Conservation (phyloP, 2,113 vertebrate genomes). For the Caracal caracal region DNA sequence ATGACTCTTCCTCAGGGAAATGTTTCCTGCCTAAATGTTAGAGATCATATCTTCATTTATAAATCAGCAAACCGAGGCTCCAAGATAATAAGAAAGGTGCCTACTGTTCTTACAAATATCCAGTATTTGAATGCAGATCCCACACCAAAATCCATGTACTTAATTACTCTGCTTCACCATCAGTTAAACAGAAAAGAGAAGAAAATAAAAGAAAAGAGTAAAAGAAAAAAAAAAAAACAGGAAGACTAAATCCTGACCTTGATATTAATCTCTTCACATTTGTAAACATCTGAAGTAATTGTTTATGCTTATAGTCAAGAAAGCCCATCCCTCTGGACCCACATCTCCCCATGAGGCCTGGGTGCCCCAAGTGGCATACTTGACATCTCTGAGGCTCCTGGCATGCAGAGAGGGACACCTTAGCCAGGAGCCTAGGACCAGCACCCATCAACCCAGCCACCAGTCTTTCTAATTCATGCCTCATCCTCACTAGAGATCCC, state of each 20-base stretch:
- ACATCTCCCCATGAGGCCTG: not conserved
- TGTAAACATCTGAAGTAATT: constrained; percentile 57
- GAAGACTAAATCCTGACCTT: constrained; percentile 4
- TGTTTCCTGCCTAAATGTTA: not conserved
- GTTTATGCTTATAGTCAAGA: constrained; percentile 60
- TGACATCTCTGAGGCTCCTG: not conserved
- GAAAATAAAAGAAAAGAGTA: not conserved
- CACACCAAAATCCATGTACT: not conserved
- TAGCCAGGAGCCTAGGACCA: not conserved
- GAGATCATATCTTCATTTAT: not conserved
- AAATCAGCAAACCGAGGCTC: not conserved
- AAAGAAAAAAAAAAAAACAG: not conserved
- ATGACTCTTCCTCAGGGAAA: not conserved
- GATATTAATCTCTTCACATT: not conserved
- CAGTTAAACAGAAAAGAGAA: not conserved
- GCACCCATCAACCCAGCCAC: not conserved
- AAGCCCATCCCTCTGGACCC: not conserved
- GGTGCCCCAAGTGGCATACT: not conserved
- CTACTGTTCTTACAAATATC: not conserved
- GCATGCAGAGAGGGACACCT: not conserved
- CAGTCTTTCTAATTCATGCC: not conserved
- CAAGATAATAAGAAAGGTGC: not conserved
- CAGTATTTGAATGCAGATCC: not conserved
- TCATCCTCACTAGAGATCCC: not conserved
- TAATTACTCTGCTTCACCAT: not conserved